These are phyloP conservation scores for Chymomyza caudatula DNA, from an alignment of 2,888 invertebrate species.

Conservation along the genomic window DNA sequence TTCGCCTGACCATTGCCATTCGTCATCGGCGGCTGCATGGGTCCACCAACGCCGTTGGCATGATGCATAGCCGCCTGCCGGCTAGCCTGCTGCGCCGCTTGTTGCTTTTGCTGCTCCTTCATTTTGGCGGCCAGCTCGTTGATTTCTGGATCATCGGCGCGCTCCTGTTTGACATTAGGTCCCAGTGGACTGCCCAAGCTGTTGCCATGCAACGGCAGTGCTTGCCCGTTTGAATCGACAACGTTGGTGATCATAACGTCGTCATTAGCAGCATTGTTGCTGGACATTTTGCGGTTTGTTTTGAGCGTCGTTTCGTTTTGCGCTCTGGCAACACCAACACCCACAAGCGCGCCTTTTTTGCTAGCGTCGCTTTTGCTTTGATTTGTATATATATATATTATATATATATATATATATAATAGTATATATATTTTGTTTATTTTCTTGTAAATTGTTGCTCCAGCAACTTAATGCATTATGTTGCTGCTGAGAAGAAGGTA, in stretches of 20 bases:
- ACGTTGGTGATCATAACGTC: slow-evolving; percentile 74
- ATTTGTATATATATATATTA: no score
- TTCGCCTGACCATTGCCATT: slow-evolving; percentile 79
- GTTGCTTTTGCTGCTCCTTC: slow-evolving; percentile 87
- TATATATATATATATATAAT: no score
- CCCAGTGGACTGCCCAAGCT: slow-evolving; percentile 69
- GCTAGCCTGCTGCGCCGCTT: slow-evolving; percentile 74
- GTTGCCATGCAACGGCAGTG: slow-evolving; percentile 72
- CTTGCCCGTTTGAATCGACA: slow-evolving; percentile 74
- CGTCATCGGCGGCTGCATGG: slow-evolving; percentile 57
- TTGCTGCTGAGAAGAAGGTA: background rate
- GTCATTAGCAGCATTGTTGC: slow-evolving; percentile 39
- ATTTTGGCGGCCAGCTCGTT: slow-evolving; percentile 91
- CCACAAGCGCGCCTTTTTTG: slow-evolving; percentile 3
- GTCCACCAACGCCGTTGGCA: slow-evolving; percentile 45
- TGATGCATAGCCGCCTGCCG: slow-evolving; percentile 60
- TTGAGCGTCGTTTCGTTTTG: slow-evolving; percentile 20
- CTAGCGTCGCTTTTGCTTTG: background rate
- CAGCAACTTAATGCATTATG: background rate
- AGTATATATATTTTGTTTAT: no score
- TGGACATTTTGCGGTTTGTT: slow-evolving; percentile 20
- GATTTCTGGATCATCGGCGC: slow-evolving; percentile 90
- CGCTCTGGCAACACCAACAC: background rate
- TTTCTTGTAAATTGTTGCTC: background rate
- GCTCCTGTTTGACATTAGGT: slow-evolving; percentile 76